Evolutionary conservation across 2,888 invertebrate genomes (phyloP).

Genomic region (Lochmaea crataegi): DNA sequence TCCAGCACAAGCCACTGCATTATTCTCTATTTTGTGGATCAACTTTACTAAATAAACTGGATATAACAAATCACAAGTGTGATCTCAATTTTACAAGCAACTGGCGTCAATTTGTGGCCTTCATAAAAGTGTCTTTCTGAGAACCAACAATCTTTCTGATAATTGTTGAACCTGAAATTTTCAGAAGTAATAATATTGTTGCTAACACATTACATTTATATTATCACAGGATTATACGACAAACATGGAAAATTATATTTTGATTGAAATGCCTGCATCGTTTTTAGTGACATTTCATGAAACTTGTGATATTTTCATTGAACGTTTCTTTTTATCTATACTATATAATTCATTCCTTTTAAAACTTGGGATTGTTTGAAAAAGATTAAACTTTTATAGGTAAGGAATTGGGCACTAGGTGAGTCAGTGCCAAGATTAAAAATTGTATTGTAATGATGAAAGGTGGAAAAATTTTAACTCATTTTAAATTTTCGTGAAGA

Average conservation of each 20-base stretch:
- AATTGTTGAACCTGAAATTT: too few species aligned
- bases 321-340: constrained; percentile 13
- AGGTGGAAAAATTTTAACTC: constrained; percentile 1
- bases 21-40: too few species aligned
- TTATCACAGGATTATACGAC: neutral
- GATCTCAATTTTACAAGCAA: too few species aligned
- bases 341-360: constrained; percentile 27
- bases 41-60: too few species aligned
- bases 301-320: constrained; percentile 35
- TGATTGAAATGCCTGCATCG: constrained; percentile 15
- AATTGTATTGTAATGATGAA: constrained; percentile 12
- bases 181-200: too few species aligned
- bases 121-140: too few species aligned
- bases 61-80: too few species aligned
- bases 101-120: too few species aligned
- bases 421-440: constrained; percentile 23
- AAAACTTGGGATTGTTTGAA: constrained; percentile 28
- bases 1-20: too few species aligned
- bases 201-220: too few species aligned
- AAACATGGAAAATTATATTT: neutral
- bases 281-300: constrained; percentile 22
- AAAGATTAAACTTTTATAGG: constrained; percentile 17
- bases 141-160: too few species aligned
- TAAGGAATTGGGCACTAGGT: constrained; percentile 8
- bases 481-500: neutral